Conservation (phyloP, 1,140 invertebrate genomes). For the Centruroides sculpturatus region DNA sequence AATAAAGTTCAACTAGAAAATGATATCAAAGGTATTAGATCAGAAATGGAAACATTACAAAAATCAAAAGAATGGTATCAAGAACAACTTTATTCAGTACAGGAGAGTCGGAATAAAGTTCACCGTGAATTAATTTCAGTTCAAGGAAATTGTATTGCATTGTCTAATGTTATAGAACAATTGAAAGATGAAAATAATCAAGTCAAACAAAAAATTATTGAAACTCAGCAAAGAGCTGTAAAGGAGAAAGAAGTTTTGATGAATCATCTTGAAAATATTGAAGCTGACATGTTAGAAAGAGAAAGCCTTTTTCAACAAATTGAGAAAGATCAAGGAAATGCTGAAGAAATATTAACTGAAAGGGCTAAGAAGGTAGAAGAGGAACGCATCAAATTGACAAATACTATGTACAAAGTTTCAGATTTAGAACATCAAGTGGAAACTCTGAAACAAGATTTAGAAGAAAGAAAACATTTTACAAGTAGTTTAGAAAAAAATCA, state of each 20-base stretch:
- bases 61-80: slow-evolving; percentile 35
- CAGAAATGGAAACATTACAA: slow-evolving; percentile 28
- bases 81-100: slow-evolving; percentile 29
- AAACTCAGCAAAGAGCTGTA: slow-evolving; percentile 27
- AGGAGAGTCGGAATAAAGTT: slow-evolving; percentile 25
- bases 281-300: slow-evolving; percentile 34
- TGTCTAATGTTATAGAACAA: slow-evolving; percentile 28
- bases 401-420: slow-evolving; percentile 22
- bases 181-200: slow-evolving; percentile 27
- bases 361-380: slow-evolving; percentile 29
- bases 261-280: slow-evolving; percentile 32
- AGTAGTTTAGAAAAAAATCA: slow-evolving; percentile 27
- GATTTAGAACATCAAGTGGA: slow-evolving; percentile 30
- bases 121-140: slow-evolving; percentile 31
- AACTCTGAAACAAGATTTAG: slow-evolving; percentile 25
- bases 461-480: slow-evolving; percentile 26
- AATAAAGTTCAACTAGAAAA: slow-evolving; percentile 29
- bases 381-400: slow-evolving; percentile 24
- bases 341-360: slow-evolving; percentile 26
- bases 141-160: slow-evolving; percentile 24
- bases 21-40: slow-evolving; percentile 26
- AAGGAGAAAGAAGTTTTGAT: slow-evolving; percentile 33
- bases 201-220: slow-evolving; percentile 26
- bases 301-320: slow-evolving; percentile 33
- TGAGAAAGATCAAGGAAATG: slow-evolving; percentile 26